Base-by-base conservation (phyloP, 2,888 invertebrate genomes). In the Drosophila formosana region DNA sequence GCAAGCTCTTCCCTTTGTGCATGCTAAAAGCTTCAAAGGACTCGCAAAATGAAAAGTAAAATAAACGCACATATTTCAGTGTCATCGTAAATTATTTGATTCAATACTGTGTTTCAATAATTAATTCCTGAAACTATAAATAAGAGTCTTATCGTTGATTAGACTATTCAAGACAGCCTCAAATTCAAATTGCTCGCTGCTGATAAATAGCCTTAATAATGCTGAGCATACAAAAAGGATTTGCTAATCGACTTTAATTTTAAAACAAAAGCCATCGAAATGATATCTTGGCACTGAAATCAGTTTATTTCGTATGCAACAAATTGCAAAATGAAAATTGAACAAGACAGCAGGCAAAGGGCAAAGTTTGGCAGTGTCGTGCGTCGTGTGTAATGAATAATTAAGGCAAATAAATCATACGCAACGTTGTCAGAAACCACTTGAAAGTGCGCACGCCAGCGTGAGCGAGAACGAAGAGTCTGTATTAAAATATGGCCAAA, bases 331-430 rank as follows among this genome's bases (percentile, higher is more conserved):
- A 23, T 39, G n/a, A 39, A 49, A 49, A 30, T 49, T 34, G 9
- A 57, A 34, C 37, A 47, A 46, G n/a, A 30, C 37, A 37, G 46
- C 34, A 9, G 18, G 45, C 43, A 18, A 75, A 66, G 30, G 18
- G 3, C 23, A 2, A 58, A 66, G 45, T 64, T 13, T 13, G 64
- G 18, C 18, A 18, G 18, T 18, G 18, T 18, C 23, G 4, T 56
- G 51, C 62, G 57, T 46, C 52, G 43, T 51, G 25, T 25, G 30
- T 72, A 75, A 86, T 85, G 73, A 77, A 88, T 85, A 88, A 88
- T 85, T 86, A 83, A 87, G 56, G 62, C 62, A 68, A 58, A 83
- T 86, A 79, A 85, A 88, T 85, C 87, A 88, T 79, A 81, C 87
- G 84, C 70, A 71, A 70, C 52, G 83, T 72, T 70, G 88, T 51